Base-by-base conservation (phyloP, 2,113 vertebrate genomes). In the Apaloderma vittatum region DNA sequence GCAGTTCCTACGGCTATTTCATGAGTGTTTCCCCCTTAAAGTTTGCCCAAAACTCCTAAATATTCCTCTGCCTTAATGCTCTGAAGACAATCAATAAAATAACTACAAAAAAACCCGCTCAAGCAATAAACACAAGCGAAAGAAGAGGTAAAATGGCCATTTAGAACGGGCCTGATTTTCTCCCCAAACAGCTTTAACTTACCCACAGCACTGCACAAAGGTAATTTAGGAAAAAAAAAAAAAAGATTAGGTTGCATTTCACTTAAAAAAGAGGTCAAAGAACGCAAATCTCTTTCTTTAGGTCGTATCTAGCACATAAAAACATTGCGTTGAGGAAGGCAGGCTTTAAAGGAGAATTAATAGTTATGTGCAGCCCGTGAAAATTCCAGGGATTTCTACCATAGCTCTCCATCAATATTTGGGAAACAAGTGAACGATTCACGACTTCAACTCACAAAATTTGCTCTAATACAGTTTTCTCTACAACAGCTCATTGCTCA, bases 361-460 rank as follows among this genome's bases (percentile, higher is more conserved):
- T 8, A 68, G 54, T 21, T 37, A 45, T 0, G 0, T 23, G 8
- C 40, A 86, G 40, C 6, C 46, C 51, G 30, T 8, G 59, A 72
- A 45, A 92, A 58, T 40, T 6, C n/a, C 27, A 68, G 10, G 61
- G 9, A 61, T 49, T 76, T 62, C 30, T 45, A 85, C 16, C 54
- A 24, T 15, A 7, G 26, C 45, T 40, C 40, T 30, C 54, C 75
- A 86, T 17, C 66, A 86, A 34, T 66, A 90, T 88, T 49, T 83
- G 75, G 72, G 27, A 90, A 90, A 86, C 6, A 7, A 87, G n/a
- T 36, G 83, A n/a, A 57, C 29, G 29, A 88, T 24, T 93, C 40
- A 55, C 22, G 29, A 52, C 32, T 90, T 48, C 78, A 75, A 19
- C 9, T 34, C 71, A 68, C 62, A 70, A 43, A 73, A 16, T 8